A percentile compares a stretch with the other conserved stretches of the same genome.
Evolutionary conservation across 2,113 vertebrate genomes (phyloP).

Genomic region (Machaerirhynchus nigripectus): DNA sequence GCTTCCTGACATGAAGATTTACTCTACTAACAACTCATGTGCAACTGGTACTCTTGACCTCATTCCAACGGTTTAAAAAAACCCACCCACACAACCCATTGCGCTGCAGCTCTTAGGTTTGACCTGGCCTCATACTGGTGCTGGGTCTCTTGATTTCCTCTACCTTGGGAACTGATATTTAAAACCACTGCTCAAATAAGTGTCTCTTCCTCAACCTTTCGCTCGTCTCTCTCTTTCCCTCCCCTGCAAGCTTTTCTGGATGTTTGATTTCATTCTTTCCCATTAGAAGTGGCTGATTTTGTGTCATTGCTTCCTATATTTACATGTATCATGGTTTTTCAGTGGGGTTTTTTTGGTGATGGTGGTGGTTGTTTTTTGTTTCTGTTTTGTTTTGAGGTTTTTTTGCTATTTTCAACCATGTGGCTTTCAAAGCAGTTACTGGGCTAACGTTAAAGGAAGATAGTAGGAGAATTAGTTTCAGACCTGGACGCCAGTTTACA

Average conservation of each 20-base stretch:
- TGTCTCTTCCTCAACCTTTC: slow-evolving; percentile 48
- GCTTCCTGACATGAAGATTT: slow-evolving; percentile 67
- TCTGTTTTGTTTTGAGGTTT: slow-evolving; percentile 31
- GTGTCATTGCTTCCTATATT: slow-evolving; percentile 64
- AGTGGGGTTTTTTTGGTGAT: slow-evolving; percentile 42
- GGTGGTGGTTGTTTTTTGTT: slow-evolving; percentile 34
- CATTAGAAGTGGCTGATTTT: slow-evolving; percentile 60
- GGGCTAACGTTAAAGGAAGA: slow-evolving; percentile 64
- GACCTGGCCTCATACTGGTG: slow-evolving; percentile 52
- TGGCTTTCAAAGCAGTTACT: slow-evolving; percentile 60
- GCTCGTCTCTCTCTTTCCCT: neutral
- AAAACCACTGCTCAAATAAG: slow-evolving; percentile 70
- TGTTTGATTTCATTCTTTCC: slow-evolving; percentile 61
- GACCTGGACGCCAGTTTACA: slow-evolving; percentile 56
- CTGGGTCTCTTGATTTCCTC: slow-evolving; percentile 48
- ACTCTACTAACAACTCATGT: slow-evolving; percentile 66
- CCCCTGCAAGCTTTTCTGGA: slow-evolving; percentile 28
- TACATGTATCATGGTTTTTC: slow-evolving; percentile 43
- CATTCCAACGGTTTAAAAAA: slow-evolving; percentile 64
- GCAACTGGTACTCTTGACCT: slow-evolving; percentile 75
- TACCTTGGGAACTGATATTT: slow-evolving; percentile 55
- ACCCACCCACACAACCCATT: slow-evolving; percentile 54
- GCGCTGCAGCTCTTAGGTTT: slow-evolving; percentile 57
- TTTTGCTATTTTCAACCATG: slow-evolving; percentile 64
- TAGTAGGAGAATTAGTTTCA: slow-evolving; percentile 56